A percentile compares a stretch with the other conserved stretches of the same genome.
phyloP scores from a whole-genome alignment of 2,113 vertebrate species.

The Dolichotis patagonum region DNA sequence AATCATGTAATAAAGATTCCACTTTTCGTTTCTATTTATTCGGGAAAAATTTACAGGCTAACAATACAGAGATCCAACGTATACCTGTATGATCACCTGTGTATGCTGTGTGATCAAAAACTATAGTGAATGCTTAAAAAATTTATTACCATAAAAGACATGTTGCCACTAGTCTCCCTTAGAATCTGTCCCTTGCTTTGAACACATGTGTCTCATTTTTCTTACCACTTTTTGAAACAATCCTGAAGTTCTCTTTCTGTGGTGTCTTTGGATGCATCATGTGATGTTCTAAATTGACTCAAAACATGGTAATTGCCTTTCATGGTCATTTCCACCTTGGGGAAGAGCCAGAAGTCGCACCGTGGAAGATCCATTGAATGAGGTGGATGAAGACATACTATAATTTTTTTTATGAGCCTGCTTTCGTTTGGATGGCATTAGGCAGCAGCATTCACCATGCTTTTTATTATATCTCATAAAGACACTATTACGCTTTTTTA shows the following conservation, averaged over 20 bases:
- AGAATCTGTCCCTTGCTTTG: neutral
- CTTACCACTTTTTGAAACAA: neutral
- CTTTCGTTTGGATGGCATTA: neutral
- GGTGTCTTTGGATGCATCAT: neutral
- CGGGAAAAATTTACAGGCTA: neutral
- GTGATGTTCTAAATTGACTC: neutral
- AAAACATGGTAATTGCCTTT: neutral
- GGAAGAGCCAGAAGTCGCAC: neutral
- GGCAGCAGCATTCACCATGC: neutral
- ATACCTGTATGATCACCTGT: neutral
- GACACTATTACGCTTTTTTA: neutral
- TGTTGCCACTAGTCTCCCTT: neutral
- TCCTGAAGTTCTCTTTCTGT: neutral
- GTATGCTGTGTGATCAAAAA: neutral
- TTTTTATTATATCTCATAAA: neutral
- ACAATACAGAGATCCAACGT: neutral
- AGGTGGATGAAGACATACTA: neutral
- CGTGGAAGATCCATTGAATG: neutral
- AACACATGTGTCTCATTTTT: neutral
- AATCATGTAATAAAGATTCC: neutral
- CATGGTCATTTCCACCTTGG: neutral
- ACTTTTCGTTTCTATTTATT: neutral
- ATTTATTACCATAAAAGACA: neutral
- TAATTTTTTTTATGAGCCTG: neutral
- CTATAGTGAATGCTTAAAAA: neutral